Conservation (phyloP, 1,140 invertebrate species). For the Drosophila varians region DNA sequence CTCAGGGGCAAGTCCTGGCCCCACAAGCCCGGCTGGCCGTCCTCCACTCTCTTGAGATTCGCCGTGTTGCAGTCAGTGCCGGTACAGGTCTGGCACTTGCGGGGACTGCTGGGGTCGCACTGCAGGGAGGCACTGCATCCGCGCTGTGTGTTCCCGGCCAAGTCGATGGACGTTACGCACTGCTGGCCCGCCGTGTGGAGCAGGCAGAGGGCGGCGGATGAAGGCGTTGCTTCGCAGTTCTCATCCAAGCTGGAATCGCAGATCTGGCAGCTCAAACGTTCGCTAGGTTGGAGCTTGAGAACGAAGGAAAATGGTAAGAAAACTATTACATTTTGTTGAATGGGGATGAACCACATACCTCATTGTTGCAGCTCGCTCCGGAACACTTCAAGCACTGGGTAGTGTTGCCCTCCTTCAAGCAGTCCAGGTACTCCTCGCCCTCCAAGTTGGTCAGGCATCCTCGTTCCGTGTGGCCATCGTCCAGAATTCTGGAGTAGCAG, state of each 20-base stretch:
- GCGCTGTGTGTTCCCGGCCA: conserved; percentile 59
- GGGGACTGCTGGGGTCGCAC: conserved; percentile 26
- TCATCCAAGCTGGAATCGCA: conserved; percentile 49
- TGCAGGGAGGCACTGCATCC: conserved; percentile 58
- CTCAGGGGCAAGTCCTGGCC: conserved; percentile 61
- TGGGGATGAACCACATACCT: too few species aligned
- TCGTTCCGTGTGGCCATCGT: conserved; percentile 70
- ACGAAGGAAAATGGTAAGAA: too few species aligned
- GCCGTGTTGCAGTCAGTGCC: conserved; percentile 55
- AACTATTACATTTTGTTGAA: too few species aligned
- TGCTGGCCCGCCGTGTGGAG: conserved; percentile 36
- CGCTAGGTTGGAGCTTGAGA: conserved; percentile 58
- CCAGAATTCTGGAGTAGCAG: conserved; percentile 64
- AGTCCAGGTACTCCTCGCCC: conserved; percentile 55
- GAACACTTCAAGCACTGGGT: conserved; percentile 54
- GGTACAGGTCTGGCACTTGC: conserved; percentile 48
- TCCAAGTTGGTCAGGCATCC: conserved; percentile 63
- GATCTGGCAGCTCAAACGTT: conserved; percentile 63
- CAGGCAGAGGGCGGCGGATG: conserved; percentile 35
- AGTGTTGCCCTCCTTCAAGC: conserved; percentile 35
- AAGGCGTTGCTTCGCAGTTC: conserved; percentile 46
- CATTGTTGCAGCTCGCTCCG: conserved; percentile 52
- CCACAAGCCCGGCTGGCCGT: conserved; percentile 69
- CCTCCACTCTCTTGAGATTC: conserved; percentile 58
- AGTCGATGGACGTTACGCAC: conserved; percentile 54